phyloP scores from a whole-genome alignment of 2,113 vertebrate species.

The Macheiramphus alcinus region DNA sequence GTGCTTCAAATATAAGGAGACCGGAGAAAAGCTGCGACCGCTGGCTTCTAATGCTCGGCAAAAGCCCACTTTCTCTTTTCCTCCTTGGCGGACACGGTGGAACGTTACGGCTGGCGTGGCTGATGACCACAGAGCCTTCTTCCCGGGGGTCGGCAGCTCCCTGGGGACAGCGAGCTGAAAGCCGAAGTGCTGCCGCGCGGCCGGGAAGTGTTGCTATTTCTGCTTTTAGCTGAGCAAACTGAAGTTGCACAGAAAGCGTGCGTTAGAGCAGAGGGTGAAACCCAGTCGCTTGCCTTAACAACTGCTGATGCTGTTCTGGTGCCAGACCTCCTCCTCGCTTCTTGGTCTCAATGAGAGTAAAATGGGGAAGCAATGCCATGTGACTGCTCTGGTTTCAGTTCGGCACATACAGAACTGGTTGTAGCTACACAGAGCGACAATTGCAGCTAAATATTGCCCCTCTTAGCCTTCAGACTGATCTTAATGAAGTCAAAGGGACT shows the following conservation, averaged over 20 bases:
- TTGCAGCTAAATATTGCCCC: not conserved
- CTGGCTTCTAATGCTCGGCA: not conserved
- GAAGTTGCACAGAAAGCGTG: not conserved
- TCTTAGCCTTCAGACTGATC: not conserved
- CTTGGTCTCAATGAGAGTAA: not conserved
- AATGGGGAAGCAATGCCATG: not conserved
- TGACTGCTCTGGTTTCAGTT: slow-evolving; percentile 27
- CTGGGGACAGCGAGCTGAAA: not conserved
- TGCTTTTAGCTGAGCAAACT: not conserved
- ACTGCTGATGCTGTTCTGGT: not conserved
- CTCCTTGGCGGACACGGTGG: not conserved
- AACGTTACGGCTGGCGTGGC: fast-evolving
- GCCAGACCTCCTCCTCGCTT: not conserved
- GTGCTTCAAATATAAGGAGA: not conserved
- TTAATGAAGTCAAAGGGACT: not conserved
- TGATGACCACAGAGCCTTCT: not conserved
- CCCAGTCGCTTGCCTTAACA: not conserved
- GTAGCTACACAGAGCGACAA: not conserved
- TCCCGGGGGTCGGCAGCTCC: not conserved
- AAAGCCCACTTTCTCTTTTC: not conserved
- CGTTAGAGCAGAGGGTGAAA: not conserved
- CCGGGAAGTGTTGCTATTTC: not conserved
- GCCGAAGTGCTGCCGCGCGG: fast-evolving
- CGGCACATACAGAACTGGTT: not conserved
- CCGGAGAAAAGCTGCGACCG: not conserved